These are phyloP conservation scores for Oryzias melastigma DNA, from an alignment of 2,113 vertebrate genomes.

Conservation along the genomic window DNA sequence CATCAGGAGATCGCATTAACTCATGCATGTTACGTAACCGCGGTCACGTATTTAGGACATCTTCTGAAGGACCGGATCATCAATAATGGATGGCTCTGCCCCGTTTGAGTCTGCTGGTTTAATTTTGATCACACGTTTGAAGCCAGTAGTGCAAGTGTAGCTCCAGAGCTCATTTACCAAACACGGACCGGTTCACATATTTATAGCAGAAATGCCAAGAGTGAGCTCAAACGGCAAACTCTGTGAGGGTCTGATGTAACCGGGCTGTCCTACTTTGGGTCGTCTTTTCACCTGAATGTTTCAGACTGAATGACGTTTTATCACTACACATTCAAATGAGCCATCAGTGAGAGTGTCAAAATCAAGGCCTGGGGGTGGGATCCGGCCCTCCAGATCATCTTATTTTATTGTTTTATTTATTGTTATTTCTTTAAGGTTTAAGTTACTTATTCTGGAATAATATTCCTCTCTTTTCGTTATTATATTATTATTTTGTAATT, in stretches of 20 bases:
- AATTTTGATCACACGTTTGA: conserved; percentile 27
- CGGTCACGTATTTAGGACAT: conserved; percentile 52
- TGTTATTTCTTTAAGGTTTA: too few species aligned
- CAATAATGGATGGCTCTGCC: conserved; percentile 59
- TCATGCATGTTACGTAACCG: conserved; percentile 38
- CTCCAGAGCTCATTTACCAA: conserved; percentile 35
- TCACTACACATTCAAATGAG: not conserved
- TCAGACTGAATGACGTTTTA: not conserved
- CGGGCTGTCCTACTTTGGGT: conserved; percentile 7
- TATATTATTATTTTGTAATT: too few species aligned
- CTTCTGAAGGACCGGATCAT: conserved; percentile 54
- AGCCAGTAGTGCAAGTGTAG: conserved; percentile 1
- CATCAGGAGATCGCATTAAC: conserved; percentile 18
- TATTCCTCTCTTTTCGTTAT: too few species aligned
- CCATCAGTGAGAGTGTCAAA: too few species aligned
- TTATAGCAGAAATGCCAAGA: not conserved
- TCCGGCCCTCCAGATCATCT: too few species aligned
- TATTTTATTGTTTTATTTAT: too few species aligned
- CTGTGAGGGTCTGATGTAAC: conserved; percentile 19
- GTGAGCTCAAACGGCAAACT: not conserved
- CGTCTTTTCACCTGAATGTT: not conserved
- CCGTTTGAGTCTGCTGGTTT: conserved; percentile 44
- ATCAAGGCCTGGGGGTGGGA: too few species aligned
- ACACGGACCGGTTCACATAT: not conserved
- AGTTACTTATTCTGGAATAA: too few species aligned